These are phyloP conservation scores for Eucriotettix oculatus DNA, from an alignment of 2,888 invertebrate genomes.

Conservation along the genomic window DNA sequence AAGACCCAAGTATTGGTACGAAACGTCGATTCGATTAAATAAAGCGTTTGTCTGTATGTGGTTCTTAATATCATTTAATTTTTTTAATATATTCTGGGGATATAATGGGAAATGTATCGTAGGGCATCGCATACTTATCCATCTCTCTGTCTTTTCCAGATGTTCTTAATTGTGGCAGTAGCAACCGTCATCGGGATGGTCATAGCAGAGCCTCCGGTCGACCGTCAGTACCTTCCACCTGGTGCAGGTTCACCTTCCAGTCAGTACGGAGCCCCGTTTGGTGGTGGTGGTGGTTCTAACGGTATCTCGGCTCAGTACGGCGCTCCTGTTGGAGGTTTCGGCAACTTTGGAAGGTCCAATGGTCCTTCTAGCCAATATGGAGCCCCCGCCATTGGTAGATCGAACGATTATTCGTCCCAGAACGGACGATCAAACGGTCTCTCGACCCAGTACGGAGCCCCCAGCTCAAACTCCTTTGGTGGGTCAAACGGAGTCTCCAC, in stretches of 20 bases:
- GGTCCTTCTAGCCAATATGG: constrained; percentile 2
- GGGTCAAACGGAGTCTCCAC: background rate
- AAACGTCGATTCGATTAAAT: no score
- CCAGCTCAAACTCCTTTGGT: constrained; percentile 1
- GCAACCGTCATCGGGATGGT: background rate
- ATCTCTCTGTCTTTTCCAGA: no score
- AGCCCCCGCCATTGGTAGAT: constrained; percentile 2
- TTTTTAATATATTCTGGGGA: no score
- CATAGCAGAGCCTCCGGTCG: constrained; percentile 9
- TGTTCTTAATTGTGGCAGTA: background rate
- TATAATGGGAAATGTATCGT: no score
- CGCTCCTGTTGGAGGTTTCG: constrained; percentile 1
- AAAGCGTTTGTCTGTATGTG: no score
- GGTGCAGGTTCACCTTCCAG: background rate
- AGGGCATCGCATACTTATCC: no score
- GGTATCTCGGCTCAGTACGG: constrained; percentile 2
- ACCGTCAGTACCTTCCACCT: constrained; percentile 8
- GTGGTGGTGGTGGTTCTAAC: background rate
- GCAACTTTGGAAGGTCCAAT: background rate
- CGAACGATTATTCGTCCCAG: background rate
- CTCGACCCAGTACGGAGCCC: constrained; percentile 15
- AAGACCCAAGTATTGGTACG: no score
- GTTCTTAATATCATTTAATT: no score
- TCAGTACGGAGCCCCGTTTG: background rate
- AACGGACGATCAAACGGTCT: constrained; percentile 7